Percentiles rank a stretch among this genome's conserved stretches.
Conservation (phyloP, 2,797 vertebrate species). For the Anabas testudineus region DNA sequence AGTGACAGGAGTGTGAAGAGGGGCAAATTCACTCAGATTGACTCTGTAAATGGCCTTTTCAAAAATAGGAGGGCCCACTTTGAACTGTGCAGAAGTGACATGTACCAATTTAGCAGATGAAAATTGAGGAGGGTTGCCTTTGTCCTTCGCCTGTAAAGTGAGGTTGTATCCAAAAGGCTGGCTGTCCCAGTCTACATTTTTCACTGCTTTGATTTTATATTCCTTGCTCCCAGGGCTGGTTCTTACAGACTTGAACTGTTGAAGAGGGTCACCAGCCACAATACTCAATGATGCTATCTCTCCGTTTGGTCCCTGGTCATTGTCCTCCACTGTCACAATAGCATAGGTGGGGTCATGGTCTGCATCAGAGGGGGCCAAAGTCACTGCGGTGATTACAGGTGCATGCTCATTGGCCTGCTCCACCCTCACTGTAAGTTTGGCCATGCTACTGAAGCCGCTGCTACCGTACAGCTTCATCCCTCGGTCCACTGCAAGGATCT, state of each 20-base stretch:
- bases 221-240: slow-evolving; percentile 94
- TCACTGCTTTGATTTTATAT: slow-evolving; percentile 93
- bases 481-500: slow-evolving; percentile 96
- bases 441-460: slow-evolving; percentile 98
- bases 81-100: slow-evolving; percentile 90
- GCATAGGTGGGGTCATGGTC: slow-evolving; percentile 93
- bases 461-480: slow-evolving; percentile 97
- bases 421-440: slow-evolving; percentile 91
- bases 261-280: slow-evolving; percentile 93
- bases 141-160: slow-evolving; percentile 97
- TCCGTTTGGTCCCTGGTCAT: slow-evolving; percentile 93
- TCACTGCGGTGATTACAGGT: slow-evolving; percentile 89
- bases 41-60: slow-evolving; percentile 91
- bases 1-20: slow-evolving; percentile 92
- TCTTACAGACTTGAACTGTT: slow-evolving; percentile 93
- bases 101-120: slow-evolving; percentile 93
- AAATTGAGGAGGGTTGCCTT: slow-evolving; percentile 93
- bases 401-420: slow-evolving; percentile 94
- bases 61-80: slow-evolving; percentile 90
- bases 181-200: slow-evolving; percentile 91
- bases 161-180: slow-evolving; percentile 96
- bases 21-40: slow-evolving; percentile 95
- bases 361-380: slow-evolving; percentile 85
- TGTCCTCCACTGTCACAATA: slow-evolving; percentile 92
- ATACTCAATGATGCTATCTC: slow-evolving; percentile 95